phyloP scores from a whole-genome alignment of 2,888 invertebrate species.

The Sesia apiformis region DNA sequence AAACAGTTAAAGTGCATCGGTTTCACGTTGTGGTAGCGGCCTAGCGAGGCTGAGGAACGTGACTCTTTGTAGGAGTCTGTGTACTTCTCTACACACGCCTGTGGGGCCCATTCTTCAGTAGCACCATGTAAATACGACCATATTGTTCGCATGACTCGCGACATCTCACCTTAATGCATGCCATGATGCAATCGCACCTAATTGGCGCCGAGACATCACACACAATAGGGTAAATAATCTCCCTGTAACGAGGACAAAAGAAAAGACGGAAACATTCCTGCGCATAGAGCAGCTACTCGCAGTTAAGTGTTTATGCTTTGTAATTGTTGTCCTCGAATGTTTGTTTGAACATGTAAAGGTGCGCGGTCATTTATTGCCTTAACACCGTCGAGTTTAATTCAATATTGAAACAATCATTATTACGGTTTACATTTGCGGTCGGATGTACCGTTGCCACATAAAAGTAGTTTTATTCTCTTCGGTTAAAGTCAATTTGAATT shows the following conservation, averaged over 20 bases:
- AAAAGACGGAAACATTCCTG: constrained; percentile 32
- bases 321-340: constrained; percentile 18
- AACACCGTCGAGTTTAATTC: constrained; percentile 34
- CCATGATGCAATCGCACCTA: constrained; percentile 32
- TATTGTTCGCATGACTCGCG: constrained; percentile 24
- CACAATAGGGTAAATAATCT: constrained; percentile 36
- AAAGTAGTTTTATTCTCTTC: constrained; percentile 49
- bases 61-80: neutral
- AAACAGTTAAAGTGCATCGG: neutral
- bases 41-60: neutral
- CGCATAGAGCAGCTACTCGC: constrained; percentile 19
- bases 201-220: constrained; percentile 20
- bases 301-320: constrained; percentile 30
- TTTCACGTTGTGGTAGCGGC: neutral
- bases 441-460: constrained; percentile 53
- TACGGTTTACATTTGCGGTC: constrained; percentile 32
- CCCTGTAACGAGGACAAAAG: constrained; percentile 32
- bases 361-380: constrained; percentile 29
- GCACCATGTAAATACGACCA: constrained; percentile 13
- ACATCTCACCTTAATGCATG: constrained; percentile 21
- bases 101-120: constrained; percentile 11
- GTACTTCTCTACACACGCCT: constrained; percentile 4
- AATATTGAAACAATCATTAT: constrained; percentile 53
- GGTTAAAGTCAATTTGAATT: constrained; percentile 53
- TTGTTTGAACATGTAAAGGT: constrained; percentile 18